Conservation (phyloP, 2,888 invertebrate species). For the Nomada flava region DNA sequence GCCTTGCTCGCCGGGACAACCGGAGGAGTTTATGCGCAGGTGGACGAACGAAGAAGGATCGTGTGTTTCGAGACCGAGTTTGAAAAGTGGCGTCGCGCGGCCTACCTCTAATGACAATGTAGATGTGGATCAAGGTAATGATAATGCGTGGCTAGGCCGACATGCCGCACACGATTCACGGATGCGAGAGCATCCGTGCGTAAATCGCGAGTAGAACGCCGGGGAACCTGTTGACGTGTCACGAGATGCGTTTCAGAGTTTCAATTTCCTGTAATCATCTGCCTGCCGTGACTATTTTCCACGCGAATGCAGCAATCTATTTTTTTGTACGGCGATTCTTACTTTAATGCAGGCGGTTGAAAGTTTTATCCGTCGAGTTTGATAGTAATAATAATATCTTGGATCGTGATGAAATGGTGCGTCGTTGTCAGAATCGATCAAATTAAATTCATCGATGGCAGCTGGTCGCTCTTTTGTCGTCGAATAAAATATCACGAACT, state of each 20-base stretch:
- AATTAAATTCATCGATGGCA: too few relatives aligned
- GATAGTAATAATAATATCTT: too few relatives aligned
- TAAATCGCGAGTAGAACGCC: slow-evolving; percentile 71
- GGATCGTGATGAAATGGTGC: too few relatives aligned
- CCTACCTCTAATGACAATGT: slow-evolving; percentile 81
- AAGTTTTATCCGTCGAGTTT: too few relatives aligned
- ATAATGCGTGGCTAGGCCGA: slow-evolving; percentile 76
- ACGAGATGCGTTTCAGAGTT: slow-evolving; percentile 13
- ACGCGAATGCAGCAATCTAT: too few relatives aligned
- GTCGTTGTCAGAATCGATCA: too few relatives aligned
- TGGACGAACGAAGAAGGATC: slow-evolving; percentile 52
- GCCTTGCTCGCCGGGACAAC: slow-evolving; percentile 47
- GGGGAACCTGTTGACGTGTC: slow-evolving; percentile 48
- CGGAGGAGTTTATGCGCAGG: slow-evolving; percentile 37
- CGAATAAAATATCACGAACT: too few relatives aligned
- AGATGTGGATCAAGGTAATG: slow-evolving; percentile 79
- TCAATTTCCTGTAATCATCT: slow-evolving; percentile 22
- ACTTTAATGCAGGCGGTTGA: too few relatives aligned
- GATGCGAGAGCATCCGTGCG: slow-evolving; percentile 81
- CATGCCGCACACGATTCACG: slow-evolving; percentile 73
- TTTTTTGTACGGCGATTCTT: too few relatives aligned
- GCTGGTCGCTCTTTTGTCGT: too few relatives aligned
- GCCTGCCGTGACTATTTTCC: background rate
- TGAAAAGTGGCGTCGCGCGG: slow-evolving; percentile 71
- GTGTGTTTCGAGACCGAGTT: slow-evolving; percentile 43